Conservation (phyloP, 1,140 invertebrate genomes). For the Harpegnathos saltator region DNA sequence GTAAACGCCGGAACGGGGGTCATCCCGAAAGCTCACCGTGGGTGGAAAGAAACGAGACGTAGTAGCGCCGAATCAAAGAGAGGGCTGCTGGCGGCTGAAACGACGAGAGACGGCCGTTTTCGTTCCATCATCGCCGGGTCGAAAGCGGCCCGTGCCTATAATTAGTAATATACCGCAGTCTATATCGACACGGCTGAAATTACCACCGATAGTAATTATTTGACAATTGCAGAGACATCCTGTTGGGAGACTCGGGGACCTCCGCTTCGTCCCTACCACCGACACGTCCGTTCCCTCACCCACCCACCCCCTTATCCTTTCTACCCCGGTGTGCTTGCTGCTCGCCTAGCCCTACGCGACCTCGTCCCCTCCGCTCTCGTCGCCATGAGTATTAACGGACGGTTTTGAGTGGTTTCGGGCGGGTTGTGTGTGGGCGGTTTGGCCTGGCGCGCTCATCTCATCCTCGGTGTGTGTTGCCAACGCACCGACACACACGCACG, state of each 20-base stretch:
- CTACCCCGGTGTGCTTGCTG: conserved; percentile 45
- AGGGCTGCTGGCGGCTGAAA: conserved; percentile 36
- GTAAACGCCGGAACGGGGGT: not conserved
- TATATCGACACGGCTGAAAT: conserved; percentile 79
- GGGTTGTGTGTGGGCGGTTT: conserved; percentile 75
- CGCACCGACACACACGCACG: conserved; percentile 56
- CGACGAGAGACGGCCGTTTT: conserved; percentile 60
- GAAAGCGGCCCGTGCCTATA: conserved; percentile 70
- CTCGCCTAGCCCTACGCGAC: conserved; percentile 56
- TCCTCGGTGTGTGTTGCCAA: conserved; percentile 66
- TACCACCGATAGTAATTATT: conserved; percentile 81
- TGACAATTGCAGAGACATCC: conserved; percentile 82
- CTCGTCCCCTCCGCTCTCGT: conserved; percentile 49
- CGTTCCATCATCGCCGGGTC: conserved; percentile 67
- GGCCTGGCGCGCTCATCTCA: conserved; percentile 73
- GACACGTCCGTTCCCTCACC: conserved; percentile 38
- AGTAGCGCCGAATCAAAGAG: conserved; percentile 69
- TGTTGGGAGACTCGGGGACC: conserved; percentile 74
- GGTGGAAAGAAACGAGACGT: conserved; percentile 51
- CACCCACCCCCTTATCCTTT: conserved; percentile 43
- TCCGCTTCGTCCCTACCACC: conserved; percentile 55
- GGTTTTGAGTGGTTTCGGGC: conserved; percentile 80
- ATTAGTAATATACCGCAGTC: conserved; percentile 80
- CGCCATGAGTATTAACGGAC: conserved; percentile 78
- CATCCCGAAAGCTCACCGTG: conserved; percentile 2